Percentiles rank a stretch among this genome's conserved stretches.
Conservation (phyloP, 2,888 invertebrate genomes). For the Lordiphosa andalusiaca region DNA sequence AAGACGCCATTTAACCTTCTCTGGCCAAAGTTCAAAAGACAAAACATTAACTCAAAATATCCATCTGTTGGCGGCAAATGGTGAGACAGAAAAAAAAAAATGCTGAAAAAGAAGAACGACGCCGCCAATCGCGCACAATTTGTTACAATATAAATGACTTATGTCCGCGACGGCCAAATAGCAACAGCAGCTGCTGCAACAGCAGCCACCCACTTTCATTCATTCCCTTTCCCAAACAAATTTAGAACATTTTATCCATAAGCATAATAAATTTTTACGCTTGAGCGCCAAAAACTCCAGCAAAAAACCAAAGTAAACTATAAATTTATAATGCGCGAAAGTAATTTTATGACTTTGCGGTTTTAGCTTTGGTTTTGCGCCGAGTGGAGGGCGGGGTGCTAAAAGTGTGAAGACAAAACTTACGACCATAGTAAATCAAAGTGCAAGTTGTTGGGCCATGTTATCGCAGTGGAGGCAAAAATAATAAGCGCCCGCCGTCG, state of each 20-base stretch:
- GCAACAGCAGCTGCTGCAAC: slow-evolving; percentile 38
- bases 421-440: slow-evolving; percentile 57
- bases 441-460: slow-evolving; percentile 60
- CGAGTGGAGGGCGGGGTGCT: not conserved
- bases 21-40: slow-evolving; percentile 50
- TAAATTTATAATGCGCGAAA: slow-evolving; percentile 80
- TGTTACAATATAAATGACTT: slow-evolving; percentile 76
- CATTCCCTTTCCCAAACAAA: slow-evolving; percentile 14
- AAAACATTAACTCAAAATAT: slow-evolving; percentile 59
- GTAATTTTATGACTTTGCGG: slow-evolving; percentile 80
- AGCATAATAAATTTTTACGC: slow-evolving; percentile 79
- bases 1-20: slow-evolving; percentile 61
- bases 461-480: slow-evolving; percentile 70
- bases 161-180: slow-evolving; percentile 57
- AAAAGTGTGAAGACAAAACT: slow-evolving; percentile 37
- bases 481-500: slow-evolving; percentile 70
- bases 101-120: slow-evolving; percentile 42
- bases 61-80: slow-evolving; percentile 50
- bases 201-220: slow-evolving; percentile 4
- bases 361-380: slow-evolving; percentile 62
- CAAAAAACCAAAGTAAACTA: slow-evolving; percentile 68
- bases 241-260: slow-evolving; percentile 55
- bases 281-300: slow-evolving; percentile 58
- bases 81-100: slow-evolving; percentile 15
- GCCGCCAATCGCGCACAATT: slow-evolving; percentile 73